Evolutionary conservation across 2,113 vertebrate genomes (phyloP).

Genomic region (Clarias batrachus): DNA sequence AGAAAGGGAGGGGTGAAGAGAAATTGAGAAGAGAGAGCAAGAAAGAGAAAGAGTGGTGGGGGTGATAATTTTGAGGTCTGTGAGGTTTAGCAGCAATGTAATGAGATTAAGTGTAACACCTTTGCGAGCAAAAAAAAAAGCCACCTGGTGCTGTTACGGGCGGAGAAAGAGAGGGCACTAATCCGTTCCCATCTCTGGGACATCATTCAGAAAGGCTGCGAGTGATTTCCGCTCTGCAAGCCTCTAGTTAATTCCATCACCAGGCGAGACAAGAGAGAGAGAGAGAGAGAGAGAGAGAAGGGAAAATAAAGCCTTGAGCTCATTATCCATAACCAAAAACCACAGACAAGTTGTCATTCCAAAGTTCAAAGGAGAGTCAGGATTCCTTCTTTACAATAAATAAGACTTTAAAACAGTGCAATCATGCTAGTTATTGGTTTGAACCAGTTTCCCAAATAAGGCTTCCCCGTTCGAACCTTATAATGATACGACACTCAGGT

Average conservation of each 20-base stretch:
- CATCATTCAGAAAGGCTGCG: constrained; percentile 83
- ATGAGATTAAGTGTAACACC: constrained; percentile 94
- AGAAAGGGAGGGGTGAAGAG: constrained; percentile 83
- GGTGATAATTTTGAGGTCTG: constrained; percentile 89
- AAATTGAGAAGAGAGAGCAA: constrained; percentile 69
- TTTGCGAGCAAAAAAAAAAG: constrained; percentile 78
- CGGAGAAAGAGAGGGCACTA: constrained; percentile 76
- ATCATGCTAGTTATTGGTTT: neutral
- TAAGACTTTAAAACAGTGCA: neutral
- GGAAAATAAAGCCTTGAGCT: constrained; percentile 55
- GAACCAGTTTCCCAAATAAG: neutral
- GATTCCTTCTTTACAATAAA: neutral
- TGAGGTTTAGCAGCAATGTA: constrained; percentile 87
- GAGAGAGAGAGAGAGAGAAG: no score
- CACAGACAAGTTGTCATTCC: constrained; percentile 16
- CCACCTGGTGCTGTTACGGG: constrained; percentile 88
- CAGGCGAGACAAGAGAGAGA: constrained; percentile 57
- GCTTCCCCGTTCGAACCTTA: neutral
- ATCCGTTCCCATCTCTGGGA: constrained; percentile 90
- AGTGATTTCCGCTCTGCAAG: constrained; percentile 82
- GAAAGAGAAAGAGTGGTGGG: constrained; percentile 25
- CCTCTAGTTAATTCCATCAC: constrained; percentile 87
- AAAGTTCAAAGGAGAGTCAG: constrained; percentile 26
- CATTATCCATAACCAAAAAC: constrained; percentile 47
- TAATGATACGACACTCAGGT: neutral